Evolutionary conservation across 2,888 invertebrate species (phyloP).

Genomic region (Spisula subtruncata): DNA sequence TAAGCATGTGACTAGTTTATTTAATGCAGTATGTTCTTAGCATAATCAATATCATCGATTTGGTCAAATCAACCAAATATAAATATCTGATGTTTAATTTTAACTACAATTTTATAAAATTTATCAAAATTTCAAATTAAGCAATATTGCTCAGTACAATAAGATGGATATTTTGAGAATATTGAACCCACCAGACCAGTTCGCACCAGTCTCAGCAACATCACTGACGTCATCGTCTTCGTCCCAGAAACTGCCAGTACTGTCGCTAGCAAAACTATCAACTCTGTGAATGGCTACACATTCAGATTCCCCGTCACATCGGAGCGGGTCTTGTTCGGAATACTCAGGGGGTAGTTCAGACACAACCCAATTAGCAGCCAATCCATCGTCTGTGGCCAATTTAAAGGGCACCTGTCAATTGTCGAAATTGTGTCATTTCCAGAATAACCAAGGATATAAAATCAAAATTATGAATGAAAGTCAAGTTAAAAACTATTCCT

Average conservation of each 20-base stretch:
- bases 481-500: slow-evolving; percentile 42
- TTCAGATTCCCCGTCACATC: slow-evolving; percentile 39
- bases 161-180: slow-evolving; percentile 19
- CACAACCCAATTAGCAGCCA: slow-evolving; percentile 39
- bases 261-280: slow-evolving; percentile 53
- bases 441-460: slow-evolving; percentile 21
- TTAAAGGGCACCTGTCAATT: slow-evolving; percentile 67
- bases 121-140: too few relatives aligned
- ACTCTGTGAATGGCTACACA: slow-evolving; percentile 9
- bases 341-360: slow-evolving; percentile 52
- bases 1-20: too few relatives aligned
- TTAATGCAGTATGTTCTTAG: too few relatives aligned
- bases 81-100: too few relatives aligned
- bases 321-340: slow-evolving; percentile 54
- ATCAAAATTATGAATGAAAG: slow-evolving; percentile 48
- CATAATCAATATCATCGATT: too few relatives aligned
- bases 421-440: slow-evolving; percentile 62
- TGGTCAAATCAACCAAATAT: too few relatives aligned
- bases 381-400: slow-evolving; percentile 46
- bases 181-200: slow-evolving; percentile 69
- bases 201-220: slow-evolving; percentile 44
- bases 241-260: slow-evolving; percentile 56
- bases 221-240: slow-evolving; percentile 48
- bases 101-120: too few relatives aligned
- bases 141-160: background rate